phyloP scores from a whole-genome alignment of 92 coral and sea anemone genomes.

The Heliopora coerulea region DNA sequence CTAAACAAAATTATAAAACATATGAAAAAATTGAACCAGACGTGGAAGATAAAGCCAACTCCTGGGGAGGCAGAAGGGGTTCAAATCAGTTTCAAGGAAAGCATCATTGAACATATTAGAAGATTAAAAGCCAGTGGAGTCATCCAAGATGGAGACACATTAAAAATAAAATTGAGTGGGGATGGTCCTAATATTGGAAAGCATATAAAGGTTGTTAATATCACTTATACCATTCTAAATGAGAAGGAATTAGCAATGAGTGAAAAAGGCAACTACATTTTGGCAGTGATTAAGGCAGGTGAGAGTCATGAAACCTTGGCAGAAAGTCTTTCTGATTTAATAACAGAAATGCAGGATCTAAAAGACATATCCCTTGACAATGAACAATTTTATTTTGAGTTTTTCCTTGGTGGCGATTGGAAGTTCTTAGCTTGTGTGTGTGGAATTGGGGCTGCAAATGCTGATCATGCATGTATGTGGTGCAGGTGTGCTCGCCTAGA shows the following conservation, averaged over 20 bases:
- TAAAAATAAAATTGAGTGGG: slow-evolving; percentile 3
- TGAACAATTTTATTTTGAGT: neutral
- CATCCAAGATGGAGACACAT: neutral
- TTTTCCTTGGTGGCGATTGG: slow-evolving; percentile 21
- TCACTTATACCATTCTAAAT: slow-evolving; percentile 19
- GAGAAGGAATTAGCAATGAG: slow-evolving; percentile 27
- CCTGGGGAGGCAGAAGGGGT: slow-evolving; percentile 54
- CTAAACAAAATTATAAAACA: neutral
- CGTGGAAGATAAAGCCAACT: slow-evolving; percentile 50
- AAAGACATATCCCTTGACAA: neutral
- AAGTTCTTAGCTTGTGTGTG: slow-evolving; percentile 15
- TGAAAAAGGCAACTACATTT: slow-evolving; percentile 36
- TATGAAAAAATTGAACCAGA: slow-evolving; percentile 23
- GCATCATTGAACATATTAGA: slow-evolving; percentile 29
- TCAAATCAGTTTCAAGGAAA: slow-evolving; percentile 47
- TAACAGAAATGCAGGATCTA: slow-evolving; percentile 33
- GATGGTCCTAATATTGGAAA: slow-evolving; percentile 25
- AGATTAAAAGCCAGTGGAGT: neutral
- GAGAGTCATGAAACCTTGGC: slow-evolving; percentile 45
- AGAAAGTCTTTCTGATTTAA: slow-evolving; percentile 46
- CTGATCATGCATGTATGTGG: slow-evolving; percentile 12
- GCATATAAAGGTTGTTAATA: neutral
- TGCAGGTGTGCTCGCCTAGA: neutral
- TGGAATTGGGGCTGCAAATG: neutral
- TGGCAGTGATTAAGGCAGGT: slow-evolving; percentile 34